phyloP scores from a whole-genome alignment of 2,888 invertebrate species.

The Strigamia maritima region DNA sequence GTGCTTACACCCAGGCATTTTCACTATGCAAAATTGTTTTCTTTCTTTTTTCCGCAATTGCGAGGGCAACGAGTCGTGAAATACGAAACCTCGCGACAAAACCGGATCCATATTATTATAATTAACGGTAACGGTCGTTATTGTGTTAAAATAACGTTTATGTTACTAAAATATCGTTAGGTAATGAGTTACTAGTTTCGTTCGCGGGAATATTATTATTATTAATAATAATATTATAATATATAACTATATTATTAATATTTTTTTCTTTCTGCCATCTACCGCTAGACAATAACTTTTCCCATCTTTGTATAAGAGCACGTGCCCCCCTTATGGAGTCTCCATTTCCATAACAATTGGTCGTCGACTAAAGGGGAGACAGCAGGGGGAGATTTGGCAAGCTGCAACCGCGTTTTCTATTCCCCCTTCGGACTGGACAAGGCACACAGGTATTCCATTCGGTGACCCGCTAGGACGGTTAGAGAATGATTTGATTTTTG shows the following conservation, averaged over 20 bases:
- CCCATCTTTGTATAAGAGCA: background rate
- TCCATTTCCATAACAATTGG: background rate
- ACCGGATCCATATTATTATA: too few species aligned
- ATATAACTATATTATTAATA: background rate
- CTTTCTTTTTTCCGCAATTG: background rate
- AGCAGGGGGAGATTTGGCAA: background rate
- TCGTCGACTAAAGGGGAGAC: background rate
- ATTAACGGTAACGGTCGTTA: too few species aligned
- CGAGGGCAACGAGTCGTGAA: background rate
- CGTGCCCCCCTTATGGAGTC: background rate
- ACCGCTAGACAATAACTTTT: background rate
- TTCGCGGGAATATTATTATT: too few species aligned
- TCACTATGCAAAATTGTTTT: background rate
- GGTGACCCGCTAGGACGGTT: background rate
- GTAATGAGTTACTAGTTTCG: too few species aligned
- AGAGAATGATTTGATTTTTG: background rate
- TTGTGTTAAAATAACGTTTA: too few species aligned
- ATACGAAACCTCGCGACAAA: background rate
- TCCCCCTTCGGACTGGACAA: background rate
- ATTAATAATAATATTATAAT: background rate
- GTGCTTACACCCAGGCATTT: background rate
- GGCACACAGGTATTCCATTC: background rate
- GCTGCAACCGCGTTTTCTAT: background rate
- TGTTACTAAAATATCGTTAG: too few species aligned
- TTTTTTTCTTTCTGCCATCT: background rate